Base-by-base conservation (phyloP, 2,113 vertebrate genomes). In the Mystacornis crossleyi region DNA sequence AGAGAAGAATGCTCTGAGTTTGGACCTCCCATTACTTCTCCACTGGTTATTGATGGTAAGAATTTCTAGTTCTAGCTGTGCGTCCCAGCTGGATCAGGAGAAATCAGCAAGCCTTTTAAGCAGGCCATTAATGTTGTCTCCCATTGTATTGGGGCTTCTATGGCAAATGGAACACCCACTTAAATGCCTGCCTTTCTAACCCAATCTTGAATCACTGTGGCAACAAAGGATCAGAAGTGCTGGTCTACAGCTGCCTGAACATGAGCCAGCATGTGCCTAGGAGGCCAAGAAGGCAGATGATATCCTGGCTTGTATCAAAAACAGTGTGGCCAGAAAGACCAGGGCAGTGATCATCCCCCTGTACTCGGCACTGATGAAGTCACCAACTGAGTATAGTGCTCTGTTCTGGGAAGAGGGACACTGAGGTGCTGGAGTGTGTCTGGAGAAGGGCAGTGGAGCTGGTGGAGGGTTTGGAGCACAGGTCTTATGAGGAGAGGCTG, bases 371-470 rank as follows among this genome's bases (percentile, higher is more conserved):
- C 6, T 43, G 20, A 13, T 31, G 31, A 34, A 20, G 14, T 13
- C 31, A 66, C 43, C 33, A 26, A 4, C 6, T 31, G 8, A 43
- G 20, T 33, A 9, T 3, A 50, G 17, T 36, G 31, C 42, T 50
- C 17, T 43, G 4, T 36, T 51, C 31, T 36, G 36, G 31, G 14
- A 58, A 58, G 31, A 43, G 7, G 3, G 36, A 36, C 33, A 5
- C 16, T 86, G 71, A 51, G 14, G 11, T 20, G 13, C 43, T 77
- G 21, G 36, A 58, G 4, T 1, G 0, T 51, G 31, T 66, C 31
- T 62, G 51, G 53, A 42, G 51, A 58, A 50, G 5, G 20, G 13
- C 36, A 42, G 8, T 0, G 0, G 13, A 42, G 12, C 8, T 51
- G 20, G 7, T 36, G 21, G 26, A 86, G 14, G 6, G 17, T 60